A percentile compares a stretch with the other conserved stretches of the same genome.
Evolutionary conservation across 2,797 vertebrate genomes (phyloP).

Genomic region (Danio albolineatus): DNA sequence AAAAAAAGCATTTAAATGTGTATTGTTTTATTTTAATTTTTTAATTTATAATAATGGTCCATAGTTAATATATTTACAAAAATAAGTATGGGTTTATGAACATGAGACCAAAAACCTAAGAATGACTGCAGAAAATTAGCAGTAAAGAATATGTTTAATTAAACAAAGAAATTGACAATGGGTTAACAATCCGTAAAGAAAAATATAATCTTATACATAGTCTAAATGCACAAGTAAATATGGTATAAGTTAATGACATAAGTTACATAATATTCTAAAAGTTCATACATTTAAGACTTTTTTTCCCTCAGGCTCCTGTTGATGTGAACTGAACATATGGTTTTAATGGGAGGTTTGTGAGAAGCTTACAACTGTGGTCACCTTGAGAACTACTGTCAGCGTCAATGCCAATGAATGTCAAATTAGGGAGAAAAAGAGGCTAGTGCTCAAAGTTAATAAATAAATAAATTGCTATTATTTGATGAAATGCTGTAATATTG

Average conservation of each 20-base stretch:
- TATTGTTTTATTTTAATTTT: too few species aligned
- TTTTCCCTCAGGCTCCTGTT: background rate
- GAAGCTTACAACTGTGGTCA: constrained; percentile 38
- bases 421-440: background rate
- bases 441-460: background rate
- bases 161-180: background rate
- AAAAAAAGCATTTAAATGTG: too few species aligned
- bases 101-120: too few species aligned
- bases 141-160: background rate
- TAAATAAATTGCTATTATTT: too few species aligned
- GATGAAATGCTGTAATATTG: too few species aligned
- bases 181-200: background rate
- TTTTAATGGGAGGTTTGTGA: too few species aligned
- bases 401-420: constrained; percentile 56
- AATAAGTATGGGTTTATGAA: too few species aligned
- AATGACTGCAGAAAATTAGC: background rate
- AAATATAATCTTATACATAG: background rate
- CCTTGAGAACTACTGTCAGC: constrained; percentile 28
- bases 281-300: background rate
- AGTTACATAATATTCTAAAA: background rate
- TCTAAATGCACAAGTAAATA: background rate
- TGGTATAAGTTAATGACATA: too few species aligned
- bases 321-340: constrained; percentile 3
- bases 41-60: too few species aligned
- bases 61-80: too few species aligned